phyloP scores from a whole-genome alignment of 2,113 vertebrate genomes.

The Nothoprocta perdicaria region DNA sequence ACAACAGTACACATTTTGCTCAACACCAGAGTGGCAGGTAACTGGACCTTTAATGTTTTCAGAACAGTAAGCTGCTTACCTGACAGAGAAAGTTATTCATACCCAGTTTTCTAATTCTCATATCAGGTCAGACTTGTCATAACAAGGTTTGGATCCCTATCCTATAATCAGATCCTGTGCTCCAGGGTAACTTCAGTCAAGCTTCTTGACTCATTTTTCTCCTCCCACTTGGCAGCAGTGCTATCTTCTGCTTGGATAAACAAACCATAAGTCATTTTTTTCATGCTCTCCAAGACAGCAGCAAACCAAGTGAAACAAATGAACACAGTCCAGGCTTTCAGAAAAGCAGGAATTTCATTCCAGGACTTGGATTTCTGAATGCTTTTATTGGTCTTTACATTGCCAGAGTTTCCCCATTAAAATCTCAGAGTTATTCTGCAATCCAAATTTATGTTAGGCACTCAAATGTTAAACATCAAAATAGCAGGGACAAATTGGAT shows the following conservation, averaged over 20 bases:
- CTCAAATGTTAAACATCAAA: background rate
- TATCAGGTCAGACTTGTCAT: background rate
- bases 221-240: background rate
- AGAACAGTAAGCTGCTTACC: background rate
- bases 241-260: background rate
- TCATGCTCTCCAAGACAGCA: background rate
- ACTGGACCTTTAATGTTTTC: background rate
- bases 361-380: background rate
- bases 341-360: background rate
- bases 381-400: background rate
- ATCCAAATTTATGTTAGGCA: background rate
- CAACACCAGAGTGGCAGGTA: background rate
- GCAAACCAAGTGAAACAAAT: background rate
- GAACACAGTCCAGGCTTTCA: background rate
- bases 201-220: background rate
- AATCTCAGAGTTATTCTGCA: background rate
- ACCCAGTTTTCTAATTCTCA: background rate
- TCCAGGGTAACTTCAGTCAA: background rate
- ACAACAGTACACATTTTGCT: background rate
- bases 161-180: background rate
- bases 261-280: background rate
- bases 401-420: background rate
- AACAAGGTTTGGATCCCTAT: background rate
- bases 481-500: background rate
- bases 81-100: background rate